These are phyloP conservation scores for Elgaria multicarinata DNA, from an alignment of 2,113 vertebrate genomes.

Conservation along the genomic window DNA sequence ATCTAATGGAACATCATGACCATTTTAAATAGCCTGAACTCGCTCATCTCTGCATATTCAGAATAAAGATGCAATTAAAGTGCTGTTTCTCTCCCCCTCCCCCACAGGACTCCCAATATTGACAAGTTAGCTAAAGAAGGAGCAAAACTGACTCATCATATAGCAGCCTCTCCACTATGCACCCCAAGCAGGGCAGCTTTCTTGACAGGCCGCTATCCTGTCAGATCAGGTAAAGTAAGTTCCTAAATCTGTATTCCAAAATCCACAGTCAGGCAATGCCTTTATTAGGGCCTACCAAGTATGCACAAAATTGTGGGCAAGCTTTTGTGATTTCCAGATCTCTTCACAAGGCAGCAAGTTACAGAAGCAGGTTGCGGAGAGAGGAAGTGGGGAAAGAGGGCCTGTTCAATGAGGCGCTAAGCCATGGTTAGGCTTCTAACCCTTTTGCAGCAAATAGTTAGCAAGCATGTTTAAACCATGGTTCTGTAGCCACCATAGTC, in stretches of 20 bases:
- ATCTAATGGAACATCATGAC: not conserved
- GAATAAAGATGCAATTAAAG: not conserved
- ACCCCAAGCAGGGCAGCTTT: slow-evolving; percentile 93
- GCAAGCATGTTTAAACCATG: too few relatives aligned
- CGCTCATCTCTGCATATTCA: not conserved
- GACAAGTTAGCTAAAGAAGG: slow-evolving; percentile 83
- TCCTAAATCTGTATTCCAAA: not conserved
- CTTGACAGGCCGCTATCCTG: slow-evolving; percentile 88
- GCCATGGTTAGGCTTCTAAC: too few relatives aligned
- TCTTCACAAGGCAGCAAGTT: too few relatives aligned
- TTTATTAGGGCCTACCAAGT: too few relatives aligned
- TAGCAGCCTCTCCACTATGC: slow-evolving; percentile 87
- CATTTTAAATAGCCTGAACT: not conserved
- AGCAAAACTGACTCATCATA: slow-evolving; percentile 87
- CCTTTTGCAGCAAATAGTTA: too few relatives aligned
- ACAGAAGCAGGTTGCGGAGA: too few relatives aligned
- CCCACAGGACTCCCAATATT: slow-evolving; percentile 85
- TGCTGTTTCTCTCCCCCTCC: not conserved
- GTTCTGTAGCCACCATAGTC: too few relatives aligned
- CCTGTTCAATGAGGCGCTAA: too few relatives aligned
- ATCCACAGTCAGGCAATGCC: too few relatives aligned
- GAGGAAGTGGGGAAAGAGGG: too few relatives aligned
- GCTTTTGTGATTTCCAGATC: too few relatives aligned
- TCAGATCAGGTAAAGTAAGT: slow-evolving; percentile 84
- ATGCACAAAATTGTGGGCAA: too few relatives aligned